phyloP scores from a whole-genome alignment of 1,140 invertebrate genomes.

The Hyles euphorbiae region DNA sequence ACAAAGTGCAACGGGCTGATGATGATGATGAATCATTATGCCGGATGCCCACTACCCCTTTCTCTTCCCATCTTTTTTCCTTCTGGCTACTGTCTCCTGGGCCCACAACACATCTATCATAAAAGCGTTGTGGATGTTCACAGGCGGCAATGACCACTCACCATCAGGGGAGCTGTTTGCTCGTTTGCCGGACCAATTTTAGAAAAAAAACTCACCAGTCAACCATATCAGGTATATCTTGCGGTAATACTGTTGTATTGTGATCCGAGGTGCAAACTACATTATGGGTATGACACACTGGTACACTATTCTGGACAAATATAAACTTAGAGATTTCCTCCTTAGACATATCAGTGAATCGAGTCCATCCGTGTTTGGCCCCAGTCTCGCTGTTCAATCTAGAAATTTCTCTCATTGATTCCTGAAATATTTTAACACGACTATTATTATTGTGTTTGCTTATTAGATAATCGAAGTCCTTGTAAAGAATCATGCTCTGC shows the following conservation, averaged over 20 bases:
- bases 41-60: too few species aligned
- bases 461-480: too few species aligned
- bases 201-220: conserved; percentile 13
- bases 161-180: too few species aligned
- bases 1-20: too few species aligned
- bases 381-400: conserved; percentile 75
- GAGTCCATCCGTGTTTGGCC: conserved; percentile 81
- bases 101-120: too few species aligned
- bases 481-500: too few species aligned
- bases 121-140: too few species aligned
- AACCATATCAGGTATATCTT: neutral
- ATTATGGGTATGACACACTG: neutral
- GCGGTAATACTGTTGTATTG: neutral
- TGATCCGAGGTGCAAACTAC: neutral
- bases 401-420: conserved; percentile 75
- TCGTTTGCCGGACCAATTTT: too few species aligned
- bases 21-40: too few species aligned
- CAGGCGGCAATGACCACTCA: too few species aligned
- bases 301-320: neutral
- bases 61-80: too few species aligned
- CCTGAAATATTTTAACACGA: conserved; percentile 47
- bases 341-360: conserved; percentile 82
- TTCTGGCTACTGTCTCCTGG: too few species aligned
- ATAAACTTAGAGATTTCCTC: conserved; percentile 77
- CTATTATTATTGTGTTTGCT: neutral